phyloP scores from a whole-genome alignment of 2,888 invertebrate species.

The Meteorus cinctellus region DNA sequence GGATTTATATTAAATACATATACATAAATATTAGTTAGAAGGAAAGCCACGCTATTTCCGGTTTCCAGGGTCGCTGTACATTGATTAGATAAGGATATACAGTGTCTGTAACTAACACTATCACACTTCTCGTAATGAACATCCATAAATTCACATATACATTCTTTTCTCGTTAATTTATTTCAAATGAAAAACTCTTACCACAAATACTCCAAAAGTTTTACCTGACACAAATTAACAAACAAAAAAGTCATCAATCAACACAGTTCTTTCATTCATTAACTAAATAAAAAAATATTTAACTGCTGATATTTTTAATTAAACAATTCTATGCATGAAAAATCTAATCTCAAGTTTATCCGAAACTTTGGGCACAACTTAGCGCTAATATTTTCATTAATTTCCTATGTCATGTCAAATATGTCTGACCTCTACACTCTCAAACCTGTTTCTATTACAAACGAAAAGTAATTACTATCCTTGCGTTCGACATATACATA shows the following conservation, averaged over 20 bases:
- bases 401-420: background rate
- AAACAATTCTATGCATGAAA: background rate
- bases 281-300: too few species aligned
- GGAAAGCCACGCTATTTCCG: conserved; percentile 68
- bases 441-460: background rate
- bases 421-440: background rate
- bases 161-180: background rate
- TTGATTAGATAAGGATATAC: conserved; percentile 53
- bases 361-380: background rate
- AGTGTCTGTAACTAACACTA: background rate
- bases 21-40: conserved; percentile 59
- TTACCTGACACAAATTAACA: background rate
- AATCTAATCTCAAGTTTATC: background rate
- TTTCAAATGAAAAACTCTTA: background rate
- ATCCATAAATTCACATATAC: background rate
- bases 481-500: background rate
- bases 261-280: background rate
- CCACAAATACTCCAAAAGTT: background rate
- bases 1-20: conserved; percentile 53
- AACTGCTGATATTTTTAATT: background rate
- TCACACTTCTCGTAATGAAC: background rate
- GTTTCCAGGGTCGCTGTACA: conserved; percentile 59
- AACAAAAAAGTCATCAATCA: background rate
- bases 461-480: background rate
- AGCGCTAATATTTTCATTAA: background rate